Conservation (phyloP, 2,113 vertebrate genomes). For the Vidua chalybeata region DNA sequence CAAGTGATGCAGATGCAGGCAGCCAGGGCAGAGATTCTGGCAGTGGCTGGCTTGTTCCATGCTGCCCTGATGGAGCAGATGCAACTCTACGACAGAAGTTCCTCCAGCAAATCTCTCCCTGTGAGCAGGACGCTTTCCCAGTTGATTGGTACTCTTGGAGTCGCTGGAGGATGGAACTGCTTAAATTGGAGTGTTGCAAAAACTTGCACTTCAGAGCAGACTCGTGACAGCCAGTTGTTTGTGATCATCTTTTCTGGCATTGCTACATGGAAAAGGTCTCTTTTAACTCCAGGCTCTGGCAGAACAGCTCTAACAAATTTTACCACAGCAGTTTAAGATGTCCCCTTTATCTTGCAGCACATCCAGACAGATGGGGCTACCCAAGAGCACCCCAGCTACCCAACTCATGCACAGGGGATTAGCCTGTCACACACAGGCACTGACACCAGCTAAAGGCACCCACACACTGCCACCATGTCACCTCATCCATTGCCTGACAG, state of each 20-base stretch:
- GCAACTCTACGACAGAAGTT: background rate
- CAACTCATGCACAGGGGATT: background rate
- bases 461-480: rapidly evolving
- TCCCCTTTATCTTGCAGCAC: conserved; percentile 15
- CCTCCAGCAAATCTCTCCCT: background rate
- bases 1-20: rapidly evolving
- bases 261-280: background rate
- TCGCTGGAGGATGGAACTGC: background rate
- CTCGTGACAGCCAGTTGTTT: background rate
- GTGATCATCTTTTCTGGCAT: conserved; percentile 37
- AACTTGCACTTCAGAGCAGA: conserved; percentile 11
- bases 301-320: background rate
- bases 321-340: background rate
- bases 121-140: background rate
- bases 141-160: background rate
- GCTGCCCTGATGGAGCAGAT: background rate
- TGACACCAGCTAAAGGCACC: background rate
- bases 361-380: background rate
- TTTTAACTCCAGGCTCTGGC: background rate
- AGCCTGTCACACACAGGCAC: background rate
- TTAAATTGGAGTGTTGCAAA: background rate
- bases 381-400: background rate
- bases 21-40: background rate
- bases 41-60: background rate
- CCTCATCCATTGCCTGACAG: background rate